Evolutionary conservation across 2,113 vertebrate genomes (phyloP).

Genomic region (human (Homo sapiens)): DNA sequence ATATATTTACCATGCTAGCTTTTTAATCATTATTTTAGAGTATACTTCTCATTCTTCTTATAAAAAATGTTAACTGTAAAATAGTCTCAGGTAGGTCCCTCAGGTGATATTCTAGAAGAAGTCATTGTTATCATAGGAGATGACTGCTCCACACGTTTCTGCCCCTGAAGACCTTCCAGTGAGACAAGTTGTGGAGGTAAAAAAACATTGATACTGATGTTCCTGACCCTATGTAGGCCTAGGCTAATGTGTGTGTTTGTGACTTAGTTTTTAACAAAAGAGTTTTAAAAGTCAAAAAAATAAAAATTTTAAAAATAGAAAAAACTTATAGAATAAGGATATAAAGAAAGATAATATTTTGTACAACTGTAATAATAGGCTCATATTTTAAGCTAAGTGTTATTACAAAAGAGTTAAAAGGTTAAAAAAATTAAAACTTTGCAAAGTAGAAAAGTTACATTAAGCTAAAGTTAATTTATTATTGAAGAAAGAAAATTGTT

Average conservation of each 20-base stretch:
- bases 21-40: not conserved
- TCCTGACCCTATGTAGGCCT: not conserved
- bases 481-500: not conserved
- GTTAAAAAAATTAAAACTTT: not conserved
- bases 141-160: not conserved
- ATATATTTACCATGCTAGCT: not conserved
- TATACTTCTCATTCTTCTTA: not conserved
- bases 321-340: not conserved
- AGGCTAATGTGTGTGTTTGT: not conserved
- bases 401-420: not conserved
- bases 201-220: not conserved
- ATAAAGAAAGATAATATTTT: not conserved
- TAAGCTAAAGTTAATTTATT: not conserved
- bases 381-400: not conserved
- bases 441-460: not conserved
- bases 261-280: not conserved
- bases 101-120: not conserved
- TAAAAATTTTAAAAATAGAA: not conserved
- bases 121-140: not conserved
- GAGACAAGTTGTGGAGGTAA: not conserved
- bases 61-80: not conserved
- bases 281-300: not conserved
- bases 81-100: not conserved
- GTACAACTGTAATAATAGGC: not conserved
- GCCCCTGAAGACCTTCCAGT: not conserved